Base-by-base conservation (phyloP, 2,113 vertebrate genomes). In the Xenopus tropicalis region DNA sequence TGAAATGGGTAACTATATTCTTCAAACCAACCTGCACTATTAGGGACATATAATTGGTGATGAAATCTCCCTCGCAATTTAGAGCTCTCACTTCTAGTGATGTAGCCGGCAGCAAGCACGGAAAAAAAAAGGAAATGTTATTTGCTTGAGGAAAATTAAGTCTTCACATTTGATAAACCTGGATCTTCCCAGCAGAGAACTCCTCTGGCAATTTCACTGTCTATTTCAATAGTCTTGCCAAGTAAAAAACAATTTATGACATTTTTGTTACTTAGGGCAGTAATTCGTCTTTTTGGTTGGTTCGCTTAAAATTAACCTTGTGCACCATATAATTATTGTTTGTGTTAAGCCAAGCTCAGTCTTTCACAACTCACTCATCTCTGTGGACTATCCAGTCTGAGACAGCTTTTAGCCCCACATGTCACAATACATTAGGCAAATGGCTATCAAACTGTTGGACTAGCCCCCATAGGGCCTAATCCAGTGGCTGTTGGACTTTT, bases 81-180 rank as follows among this genome's bases (percentile, higher is more conserved):
- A n/a, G 20, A 65, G 11, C 62, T 65, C 62, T 37, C 16, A 29
- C 22, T 29, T 37, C 1, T 10, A 59, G 37, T 44, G 37, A 44
- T 25, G 11, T 20, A 1, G 19, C 62, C 37, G 43, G 62, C 16
- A 65, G 29, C 19, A 65, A 17, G n/a, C 8, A 14, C 37, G 14
- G 7, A 65, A n/a, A 22, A 65, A n/a, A 22, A 65, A 22, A n/a
- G 62, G 14, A 65, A 14, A 44, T 65, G 37, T 44, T 65, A 21
- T 65, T 65, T 43, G 42, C 62, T 44, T 13, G 17, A 65, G 62
- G 29, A 65, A 44, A 65, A 65, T 43, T 9, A 63, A 63, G 62
- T 44, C 62, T 65, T 43, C 62, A 65, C 19, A 21, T 44, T 44
- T 65, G 29, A 65, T 65, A 44, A 65, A 65, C 62, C 62, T 65